Percentiles rank a stretch among this genome's conserved stretches.
phyloP scores from a whole-genome alignment of 2,888 invertebrate genomes.

The Patella depressa region DNA sequence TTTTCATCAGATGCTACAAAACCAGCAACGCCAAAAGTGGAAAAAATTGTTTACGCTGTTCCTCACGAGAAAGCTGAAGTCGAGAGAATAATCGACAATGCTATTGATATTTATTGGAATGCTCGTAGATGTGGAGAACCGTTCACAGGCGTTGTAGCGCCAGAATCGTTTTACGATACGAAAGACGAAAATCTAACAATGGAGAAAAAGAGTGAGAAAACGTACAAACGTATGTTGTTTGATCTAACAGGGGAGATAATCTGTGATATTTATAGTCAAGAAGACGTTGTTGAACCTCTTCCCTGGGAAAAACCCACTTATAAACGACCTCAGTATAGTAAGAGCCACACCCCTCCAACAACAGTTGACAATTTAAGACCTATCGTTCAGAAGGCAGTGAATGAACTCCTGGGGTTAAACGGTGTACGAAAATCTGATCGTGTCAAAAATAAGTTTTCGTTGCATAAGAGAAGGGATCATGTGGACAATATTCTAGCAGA shows the following conservation, averaged over 20 bases:
- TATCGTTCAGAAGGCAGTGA: constrained; percentile 59
- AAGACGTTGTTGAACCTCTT: constrained; percentile 68
- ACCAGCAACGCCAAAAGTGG: neutral
- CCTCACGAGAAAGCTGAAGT: constrained; percentile 64
- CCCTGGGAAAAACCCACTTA: constrained; percentile 74
- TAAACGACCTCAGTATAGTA: constrained; percentile 56
- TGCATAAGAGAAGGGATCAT: constrained; percentile 74
- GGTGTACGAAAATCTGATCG: constrained; percentile 48
- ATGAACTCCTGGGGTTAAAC: constrained; percentile 57
- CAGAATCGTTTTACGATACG: constrained; percentile 48
- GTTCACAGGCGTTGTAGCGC: constrained; percentile 50
- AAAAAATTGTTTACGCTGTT: constrained; percentile 58
- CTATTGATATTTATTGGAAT: constrained; percentile 66
- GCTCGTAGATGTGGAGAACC: constrained; percentile 58
- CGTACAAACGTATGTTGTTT: constrained; percentile 67
- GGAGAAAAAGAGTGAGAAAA: constrained; percentile 55
- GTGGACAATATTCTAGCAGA: constrained; percentile 81
- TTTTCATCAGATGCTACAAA: constrained; percentile 11
- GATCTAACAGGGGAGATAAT: constrained; percentile 69
- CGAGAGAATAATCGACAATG: constrained; percentile 47
- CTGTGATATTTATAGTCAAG: constrained; percentile 64
- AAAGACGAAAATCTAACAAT: constrained; percentile 45
- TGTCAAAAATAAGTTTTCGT: constrained; percentile 56
- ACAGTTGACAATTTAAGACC: constrained; percentile 59
- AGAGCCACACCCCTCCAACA: constrained; percentile 57